Conservation (phyloP, 2,888 invertebrate species). For the Craniophora ligustri region DNA sequence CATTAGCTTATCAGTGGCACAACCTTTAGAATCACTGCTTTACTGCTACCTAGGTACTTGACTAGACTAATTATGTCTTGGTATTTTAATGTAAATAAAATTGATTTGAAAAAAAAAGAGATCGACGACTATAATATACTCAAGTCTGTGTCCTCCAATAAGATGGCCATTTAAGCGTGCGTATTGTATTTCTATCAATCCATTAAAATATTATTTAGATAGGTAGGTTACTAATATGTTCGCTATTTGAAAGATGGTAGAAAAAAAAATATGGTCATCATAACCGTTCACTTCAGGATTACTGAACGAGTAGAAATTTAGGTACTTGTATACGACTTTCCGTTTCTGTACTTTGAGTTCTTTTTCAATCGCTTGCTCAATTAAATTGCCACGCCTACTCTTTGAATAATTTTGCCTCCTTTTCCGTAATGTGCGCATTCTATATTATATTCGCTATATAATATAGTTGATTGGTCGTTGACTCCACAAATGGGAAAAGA, state of each 20-base stretch:
- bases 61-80: background rate
- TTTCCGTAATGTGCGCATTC: slow-evolving; percentile 22
- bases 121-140: too few relatives aligned
- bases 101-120: background rate
- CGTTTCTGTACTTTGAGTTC: too few relatives aligned
- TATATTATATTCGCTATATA: slow-evolving; percentile 6
- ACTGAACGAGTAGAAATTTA: too few relatives aligned
- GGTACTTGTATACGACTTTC: too few relatives aligned
- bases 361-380: background rate
- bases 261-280: too few relatives aligned
- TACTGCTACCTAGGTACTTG: slow-evolving; percentile 16
- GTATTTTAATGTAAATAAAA: background rate
- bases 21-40: slow-evolving; percentile 50
- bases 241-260: too few relatives aligned
- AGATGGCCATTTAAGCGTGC: too few relatives aligned
- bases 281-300: too few relatives aligned
- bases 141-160: too few relatives aligned
- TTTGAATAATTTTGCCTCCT: slow-evolving; percentile 1
- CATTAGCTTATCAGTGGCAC: slow-evolving; percentile 46
- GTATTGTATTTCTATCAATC: too few relatives aligned
- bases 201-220: too few relatives aligned
- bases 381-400: background rate
- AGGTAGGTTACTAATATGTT: too few relatives aligned
- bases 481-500: slow-evolving; percentile 17
- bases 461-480: slow-evolving; percentile 8